phyloP scores from a whole-genome alignment of 2,888 invertebrate species.

The Mythimna pallens region DNA sequence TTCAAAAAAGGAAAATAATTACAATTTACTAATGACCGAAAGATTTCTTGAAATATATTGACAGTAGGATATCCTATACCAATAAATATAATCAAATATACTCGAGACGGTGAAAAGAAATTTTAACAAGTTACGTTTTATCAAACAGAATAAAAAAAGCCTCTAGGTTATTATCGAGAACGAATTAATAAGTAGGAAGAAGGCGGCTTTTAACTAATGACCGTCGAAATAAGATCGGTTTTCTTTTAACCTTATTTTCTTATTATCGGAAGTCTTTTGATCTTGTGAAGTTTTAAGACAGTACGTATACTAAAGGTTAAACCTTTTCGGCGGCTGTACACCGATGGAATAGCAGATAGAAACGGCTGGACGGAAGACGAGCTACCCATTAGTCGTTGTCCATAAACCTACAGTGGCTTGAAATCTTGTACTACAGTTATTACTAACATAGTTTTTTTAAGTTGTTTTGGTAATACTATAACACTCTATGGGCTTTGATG shows the following conservation, averaged over 20 bases:
- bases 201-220: conserved; percentile 58
- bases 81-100: background rate
- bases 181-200: conserved; percentile 60
- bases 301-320: background rate
- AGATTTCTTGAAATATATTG: background rate
- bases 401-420: too few species aligned
- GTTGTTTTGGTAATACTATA: too few species aligned
- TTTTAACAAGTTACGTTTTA: conserved; percentile 6
- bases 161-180: conserved; percentile 49
- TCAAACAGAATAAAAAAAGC: background rate
- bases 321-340: background rate
- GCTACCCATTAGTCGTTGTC: too few species aligned
- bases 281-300: conserved; percentile 24
- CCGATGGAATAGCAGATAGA: too few species aligned
- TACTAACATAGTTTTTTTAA: too few species aligned
- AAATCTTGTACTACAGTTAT: too few species aligned
- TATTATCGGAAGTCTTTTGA: conserved; percentile 38
- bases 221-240: conserved; percentile 55
- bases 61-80: background rate
- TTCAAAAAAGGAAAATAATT: too few species aligned
- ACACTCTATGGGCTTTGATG: too few species aligned
- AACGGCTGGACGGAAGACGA: too few species aligned
- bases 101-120: background rate
- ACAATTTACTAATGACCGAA: conserved; percentile 9
- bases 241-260: conserved; percentile 40